These are phyloP conservation scores for Mizuhopecten yessoensis DNA, from an alignment of 1,140 invertebrate genomes.

Conservation along the genomic window DNA sequence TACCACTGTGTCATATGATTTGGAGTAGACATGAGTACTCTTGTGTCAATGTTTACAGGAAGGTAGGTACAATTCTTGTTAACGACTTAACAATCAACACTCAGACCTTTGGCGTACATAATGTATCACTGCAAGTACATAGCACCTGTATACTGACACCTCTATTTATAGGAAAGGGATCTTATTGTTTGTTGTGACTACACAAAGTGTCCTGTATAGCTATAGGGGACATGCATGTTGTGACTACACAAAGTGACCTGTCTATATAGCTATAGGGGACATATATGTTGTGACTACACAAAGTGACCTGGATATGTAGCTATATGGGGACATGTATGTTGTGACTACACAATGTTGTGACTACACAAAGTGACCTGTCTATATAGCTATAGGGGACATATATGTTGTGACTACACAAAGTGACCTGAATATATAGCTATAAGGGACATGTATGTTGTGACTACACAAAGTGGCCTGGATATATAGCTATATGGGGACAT, in stretches of 20 bases:
- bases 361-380: too few relatives aligned
- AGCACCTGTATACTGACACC: neutral
- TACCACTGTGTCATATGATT: neutral
- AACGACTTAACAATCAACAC: too few relatives aligned
- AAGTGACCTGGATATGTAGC: too few relatives aligned
- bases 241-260: neutral
- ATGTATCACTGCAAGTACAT: too few relatives aligned
- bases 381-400: neutral
- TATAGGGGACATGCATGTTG: neutral
- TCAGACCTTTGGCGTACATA: too few relatives aligned
- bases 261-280: neutral
- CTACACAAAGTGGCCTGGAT: neutral
- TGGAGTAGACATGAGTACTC: neutral
- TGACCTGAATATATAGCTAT: neutral
- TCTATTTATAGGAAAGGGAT: neutral
- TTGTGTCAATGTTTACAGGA: neutral
- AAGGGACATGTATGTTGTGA: neutral
- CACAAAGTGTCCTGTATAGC: neutral
- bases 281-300: neutral
- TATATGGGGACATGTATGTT: neutral
- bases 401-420: too few relatives aligned
- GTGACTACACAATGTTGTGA: too few relatives aligned
- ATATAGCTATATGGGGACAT: constrained; percentile 26
- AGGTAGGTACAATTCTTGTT: neutral
- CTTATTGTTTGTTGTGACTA: too few relatives aligned